Evolutionary conservation across 1,140 invertebrate species (phyloP).

Genomic region (Nebria ingens): DNA sequence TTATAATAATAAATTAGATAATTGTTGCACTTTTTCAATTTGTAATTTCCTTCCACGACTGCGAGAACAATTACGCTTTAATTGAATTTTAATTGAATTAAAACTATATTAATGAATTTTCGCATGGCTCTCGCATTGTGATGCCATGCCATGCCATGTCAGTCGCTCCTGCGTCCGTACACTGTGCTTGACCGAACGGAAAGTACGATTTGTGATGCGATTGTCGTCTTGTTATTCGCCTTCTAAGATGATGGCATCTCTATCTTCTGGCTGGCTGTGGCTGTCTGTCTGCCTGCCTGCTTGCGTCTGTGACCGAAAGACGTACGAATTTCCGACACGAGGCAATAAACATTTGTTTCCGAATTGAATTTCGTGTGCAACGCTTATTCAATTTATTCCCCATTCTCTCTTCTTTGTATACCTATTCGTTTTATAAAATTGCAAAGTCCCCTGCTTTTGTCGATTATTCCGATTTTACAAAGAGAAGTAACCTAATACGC

Average conservation of each 20-base stretch:
- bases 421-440: no score
- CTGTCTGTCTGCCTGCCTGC: background rate
- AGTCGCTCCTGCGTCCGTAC: background rate
- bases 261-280: no score
- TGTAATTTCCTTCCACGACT: background rate
- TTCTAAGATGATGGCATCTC: background rate
- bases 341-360: slow-evolving; percentile 8
- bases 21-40: background rate
- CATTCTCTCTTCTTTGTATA: no score
- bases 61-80: background rate
- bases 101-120: slow-evolving; percentile 5
- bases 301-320: no score
- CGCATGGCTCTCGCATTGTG: no score
- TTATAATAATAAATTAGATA: no score
- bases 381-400: slow-evolving; percentile 8
- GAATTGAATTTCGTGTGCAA: slow-evolving; percentile 1
- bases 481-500: no score
- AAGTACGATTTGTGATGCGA: slow-evolving; percentile 3
- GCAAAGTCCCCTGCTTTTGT: no score
- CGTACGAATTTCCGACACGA: background rate
- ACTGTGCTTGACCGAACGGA: slow-evolving; percentile 5
- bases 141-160: no score
- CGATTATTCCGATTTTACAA: no score
- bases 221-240: background rate
- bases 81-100: slow-evolving; percentile 7